Evolutionary conservation across 2,888 invertebrate genomes (phyloP), one percentile per base, ranked within the genome.

Genomic region (Ryuthela nishihirai): DNA sequence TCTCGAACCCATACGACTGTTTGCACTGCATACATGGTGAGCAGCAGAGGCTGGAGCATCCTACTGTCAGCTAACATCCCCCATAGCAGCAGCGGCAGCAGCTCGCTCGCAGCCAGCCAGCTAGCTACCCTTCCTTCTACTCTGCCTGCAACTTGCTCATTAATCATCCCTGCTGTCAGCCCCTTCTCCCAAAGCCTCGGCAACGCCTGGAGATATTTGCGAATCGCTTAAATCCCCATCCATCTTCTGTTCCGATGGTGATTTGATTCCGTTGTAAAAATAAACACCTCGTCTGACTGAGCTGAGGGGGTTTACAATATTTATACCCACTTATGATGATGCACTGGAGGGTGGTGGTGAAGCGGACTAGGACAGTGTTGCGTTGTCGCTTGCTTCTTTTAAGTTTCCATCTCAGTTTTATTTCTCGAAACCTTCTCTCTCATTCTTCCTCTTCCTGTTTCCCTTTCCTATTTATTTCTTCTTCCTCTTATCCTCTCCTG

Each of bases 211-310:
- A 44, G 46, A 54, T 54, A 54, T 46, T 54, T 54, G 52, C 54
- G 42, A 54, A 54, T 46, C 54, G 54, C 54, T 54, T 54, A 54
- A 54, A 54, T 54, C 49, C 55, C 44, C 49, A 43, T 49, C 55
- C 43, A 44, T 55, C 55, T 55, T 55, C 32, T 26, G 17, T 29
- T 29, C 29, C 29, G 12, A 29, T 29, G 29, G 9, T 29, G 29
- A 29, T 29, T 29, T 29, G 29, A 29, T 29, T 29, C 29, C 29
- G 7, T 42, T 50, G 47, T 47, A 47, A 47, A 39, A 32, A 32
- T 32, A 32, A 29, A 32, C 38, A 47, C 21, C 35, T 34, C 3
- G 7, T n/a, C n/a, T 34, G 20, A 15, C 5, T 17, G 21, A 41
- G 17, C 18, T 21, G 20, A 40, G 20, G n/a, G 21, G 17, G 36